Conservation (phyloP, 2,113 vertebrate species). For the Neotragus pygmaeus region DNA sequence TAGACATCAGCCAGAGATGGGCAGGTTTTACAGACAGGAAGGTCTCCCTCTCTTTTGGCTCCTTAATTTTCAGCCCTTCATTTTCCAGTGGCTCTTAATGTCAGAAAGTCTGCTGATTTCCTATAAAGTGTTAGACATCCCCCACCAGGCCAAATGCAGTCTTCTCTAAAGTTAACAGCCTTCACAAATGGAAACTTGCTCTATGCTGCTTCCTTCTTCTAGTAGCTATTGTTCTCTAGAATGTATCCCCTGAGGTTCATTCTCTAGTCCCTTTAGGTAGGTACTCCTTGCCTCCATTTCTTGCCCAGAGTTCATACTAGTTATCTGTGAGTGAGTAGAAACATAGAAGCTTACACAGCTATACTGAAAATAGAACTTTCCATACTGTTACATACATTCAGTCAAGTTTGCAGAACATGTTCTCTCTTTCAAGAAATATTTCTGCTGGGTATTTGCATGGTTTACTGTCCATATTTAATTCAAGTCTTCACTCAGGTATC, state of each 20-base stretch:
- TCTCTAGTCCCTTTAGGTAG: background rate
- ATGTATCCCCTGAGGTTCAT: background rate
- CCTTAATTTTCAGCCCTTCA: background rate
- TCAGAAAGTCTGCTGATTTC: background rate
- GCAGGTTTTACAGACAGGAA: background rate
- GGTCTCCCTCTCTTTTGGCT: background rate
- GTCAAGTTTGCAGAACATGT: background rate
- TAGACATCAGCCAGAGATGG: background rate
- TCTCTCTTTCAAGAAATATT: background rate
- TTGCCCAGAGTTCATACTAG: background rate
- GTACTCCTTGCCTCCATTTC: background rate
- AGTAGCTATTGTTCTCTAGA: background rate
- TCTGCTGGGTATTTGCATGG: background rate
- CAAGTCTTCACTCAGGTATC: background rate
- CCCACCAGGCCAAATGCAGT: background rate
- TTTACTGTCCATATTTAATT: background rate
- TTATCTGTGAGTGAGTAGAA: background rate
- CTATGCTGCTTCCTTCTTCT: background rate
- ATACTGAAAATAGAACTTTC: background rate
- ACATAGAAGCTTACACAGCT: background rate
- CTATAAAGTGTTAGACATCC: background rate
- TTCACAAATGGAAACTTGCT: background rate
- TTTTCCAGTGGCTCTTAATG: background rate
- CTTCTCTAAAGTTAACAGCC: background rate
- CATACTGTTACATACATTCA: background rate